Conservation (phyloP, 2,113 vertebrate species). For the Paramormyrops kingsleyae region DNA sequence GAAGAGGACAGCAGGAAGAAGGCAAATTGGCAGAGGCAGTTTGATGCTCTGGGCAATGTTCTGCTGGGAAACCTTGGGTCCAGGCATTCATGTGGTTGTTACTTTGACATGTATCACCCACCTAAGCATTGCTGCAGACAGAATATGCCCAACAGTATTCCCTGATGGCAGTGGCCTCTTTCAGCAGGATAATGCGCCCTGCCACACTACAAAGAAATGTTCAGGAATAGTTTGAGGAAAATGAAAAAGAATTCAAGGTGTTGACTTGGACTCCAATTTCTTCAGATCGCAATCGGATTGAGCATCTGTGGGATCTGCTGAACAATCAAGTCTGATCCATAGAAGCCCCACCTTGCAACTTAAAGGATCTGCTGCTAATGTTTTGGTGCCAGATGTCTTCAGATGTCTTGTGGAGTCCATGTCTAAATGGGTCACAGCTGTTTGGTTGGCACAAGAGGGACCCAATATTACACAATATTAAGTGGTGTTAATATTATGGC, state of each 20-base stretch:
- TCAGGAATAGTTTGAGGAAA: background rate
- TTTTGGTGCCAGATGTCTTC: background rate
- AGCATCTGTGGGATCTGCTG: background rate
- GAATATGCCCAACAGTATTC: background rate
- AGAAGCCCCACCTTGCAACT: background rate
- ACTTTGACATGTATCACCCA: background rate
- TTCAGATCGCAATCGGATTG: background rate
- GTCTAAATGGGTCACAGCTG: background rate
- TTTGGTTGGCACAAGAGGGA: background rate
- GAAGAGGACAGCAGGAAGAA: background rate
- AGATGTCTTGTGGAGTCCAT: background rate
- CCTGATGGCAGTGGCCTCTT: background rate
- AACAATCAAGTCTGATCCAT: background rate
- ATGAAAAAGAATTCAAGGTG: background rate
- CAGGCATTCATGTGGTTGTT: background rate
- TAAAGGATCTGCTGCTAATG: background rate
- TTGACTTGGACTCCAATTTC: background rate
- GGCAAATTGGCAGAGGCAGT: background rate
- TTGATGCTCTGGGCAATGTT: background rate
- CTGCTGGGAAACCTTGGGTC: background rate
- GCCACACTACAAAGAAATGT: background rate
- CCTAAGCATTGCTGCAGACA: background rate
- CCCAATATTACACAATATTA: background rate
- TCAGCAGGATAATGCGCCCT: background rate
- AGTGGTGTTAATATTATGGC: background rate